These are phyloP conservation scores for Phortica okadai DNA, from an alignment of 2,888 invertebrate genomes.

Conservation along the genomic window DNA sequence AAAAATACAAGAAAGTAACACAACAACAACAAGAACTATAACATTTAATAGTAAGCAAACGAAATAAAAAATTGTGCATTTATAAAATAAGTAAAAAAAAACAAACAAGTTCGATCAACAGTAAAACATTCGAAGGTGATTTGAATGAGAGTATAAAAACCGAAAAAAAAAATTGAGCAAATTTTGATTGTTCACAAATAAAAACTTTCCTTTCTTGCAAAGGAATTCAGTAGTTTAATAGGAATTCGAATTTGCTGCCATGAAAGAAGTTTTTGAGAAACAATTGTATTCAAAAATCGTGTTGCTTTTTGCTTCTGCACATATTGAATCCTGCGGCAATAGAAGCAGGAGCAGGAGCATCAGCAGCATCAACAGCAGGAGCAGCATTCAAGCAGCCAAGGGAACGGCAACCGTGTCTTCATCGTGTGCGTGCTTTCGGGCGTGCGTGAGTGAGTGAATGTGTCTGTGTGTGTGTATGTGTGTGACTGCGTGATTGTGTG, in stretches of 20 bases:
- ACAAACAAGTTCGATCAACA: not conserved
- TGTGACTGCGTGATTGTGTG: conserved; percentile 46
- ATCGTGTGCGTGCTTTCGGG: not conserved
- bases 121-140: not conserved
- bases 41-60: not conserved
- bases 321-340: not conserved
- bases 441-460: not conserved
- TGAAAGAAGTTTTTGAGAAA: not conserved
- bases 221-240: not conserved
- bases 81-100: not conserved
- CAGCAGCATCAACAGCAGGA: not conserved
- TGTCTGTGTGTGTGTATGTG: conserved; percentile 4
- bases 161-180: not conserved
- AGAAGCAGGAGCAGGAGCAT: not conserved
- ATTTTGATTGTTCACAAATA: not conserved
- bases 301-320: not conserved
- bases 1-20: not conserved
- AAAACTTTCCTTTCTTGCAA: not conserved
- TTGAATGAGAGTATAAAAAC: not conserved
- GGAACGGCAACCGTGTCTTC: no score
- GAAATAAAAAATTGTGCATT: conserved; percentile 2
- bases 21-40: conserved; percentile 2
- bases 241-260: not conserved
- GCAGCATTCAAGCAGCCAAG: no score
- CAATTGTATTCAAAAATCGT: not conserved